Percentiles rank a stretch among this genome's conserved stretches.
Evolutionary conservation across 1,140 invertebrate species (phyloP).

Genomic region (honey bee (Apis mellifera)): Amel_HAv3.1 CM009931.2:27370001-27370500

Average conservation of each 20-base stretch:
- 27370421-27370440: too few relatives aligned
- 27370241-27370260: background rate
- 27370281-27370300: too few relatives aligned
- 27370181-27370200: too few relatives aligned
- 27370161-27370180: too few relatives aligned
- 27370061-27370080: background rate
- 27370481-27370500: slow-evolving; percentile 11
- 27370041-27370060: too few relatives aligned
- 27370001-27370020: background rate
- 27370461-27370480: background rate
- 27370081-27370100: background rate
- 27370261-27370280: too few relatives aligned
- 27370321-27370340: too few relatives aligned
- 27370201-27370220: too few relatives aligned
- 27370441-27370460: background rate
- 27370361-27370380: too few relatives aligned
- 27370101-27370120: background rate
- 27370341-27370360: background rate
- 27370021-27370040: background rate
- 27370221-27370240: too few relatives aligned
- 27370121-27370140: background rate
- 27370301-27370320: background rate
- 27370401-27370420: too few relatives aligned
- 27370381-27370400: too few relatives aligned
- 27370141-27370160: background rate